Conservation (phyloP, 1,140 invertebrate species). For the Drosophila virilis region DNA sequence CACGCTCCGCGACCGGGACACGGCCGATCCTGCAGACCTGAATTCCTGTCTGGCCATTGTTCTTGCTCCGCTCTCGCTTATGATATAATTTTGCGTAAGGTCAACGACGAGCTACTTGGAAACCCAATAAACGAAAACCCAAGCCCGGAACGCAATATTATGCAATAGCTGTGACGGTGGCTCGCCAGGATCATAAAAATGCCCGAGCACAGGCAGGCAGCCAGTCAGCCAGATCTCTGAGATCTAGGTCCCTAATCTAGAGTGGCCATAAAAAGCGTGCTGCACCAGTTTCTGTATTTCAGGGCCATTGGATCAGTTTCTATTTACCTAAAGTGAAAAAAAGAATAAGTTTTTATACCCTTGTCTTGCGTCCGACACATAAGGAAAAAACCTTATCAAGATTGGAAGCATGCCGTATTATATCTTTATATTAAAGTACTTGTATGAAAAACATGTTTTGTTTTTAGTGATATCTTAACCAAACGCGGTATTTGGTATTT, state of each 20-base stretch:
- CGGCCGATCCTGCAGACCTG: conserved; percentile 29
- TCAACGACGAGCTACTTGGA: conserved; percentile 34
- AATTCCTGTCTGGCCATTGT: conserved; percentile 53
- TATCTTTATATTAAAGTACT: too few species aligned
- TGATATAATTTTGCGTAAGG: conserved; percentile 71
- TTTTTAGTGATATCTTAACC: too few species aligned
- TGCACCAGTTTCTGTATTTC: conserved; percentile 47
- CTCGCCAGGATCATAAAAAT: conserved; percentile 54
- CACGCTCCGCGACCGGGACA: conserved; percentile 15
- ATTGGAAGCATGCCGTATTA: too few species aligned
- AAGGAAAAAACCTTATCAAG: too few species aligned
- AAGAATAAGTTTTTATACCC: neutral
- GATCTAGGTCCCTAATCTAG: conserved; percentile 57
- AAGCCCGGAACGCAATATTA: conserved; percentile 69
- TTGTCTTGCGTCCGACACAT: too few species aligned
- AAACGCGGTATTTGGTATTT: too few species aligned
- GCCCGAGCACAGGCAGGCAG: conserved; percentile 25
- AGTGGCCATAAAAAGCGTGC: conserved; percentile 65
- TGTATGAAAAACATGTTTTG: too few species aligned
- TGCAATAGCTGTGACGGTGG: conserved; percentile 55
- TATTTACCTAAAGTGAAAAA: conserved; percentile 7
- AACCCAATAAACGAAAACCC: conserved; percentile 12
- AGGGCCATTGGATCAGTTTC: conserved; percentile 11
- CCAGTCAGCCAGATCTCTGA: neutral
- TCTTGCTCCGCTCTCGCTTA: conserved; percentile 52